A percentile compares a stretch with the other conserved stretches of the same genome.
phyloP scores from a whole-genome alignment of 2,113 vertebrate species.

The Desmodus rotundus region DNA sequence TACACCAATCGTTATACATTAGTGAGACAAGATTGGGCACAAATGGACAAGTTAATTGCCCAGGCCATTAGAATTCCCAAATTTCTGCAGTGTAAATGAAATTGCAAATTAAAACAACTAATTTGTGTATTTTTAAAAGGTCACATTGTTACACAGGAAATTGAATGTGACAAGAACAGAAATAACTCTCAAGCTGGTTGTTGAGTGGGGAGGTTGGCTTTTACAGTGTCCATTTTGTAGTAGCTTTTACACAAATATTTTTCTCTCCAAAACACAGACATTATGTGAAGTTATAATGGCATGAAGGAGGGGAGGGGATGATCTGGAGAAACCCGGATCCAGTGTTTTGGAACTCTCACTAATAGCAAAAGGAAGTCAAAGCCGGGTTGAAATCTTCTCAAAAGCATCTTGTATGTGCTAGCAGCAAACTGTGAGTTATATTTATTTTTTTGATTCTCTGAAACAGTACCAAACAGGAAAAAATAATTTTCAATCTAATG shows the following conservation, averaged over 20 bases:
- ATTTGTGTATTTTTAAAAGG: conserved; percentile 1
- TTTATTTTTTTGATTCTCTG: background rate
- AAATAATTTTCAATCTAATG: conserved; percentile 41
- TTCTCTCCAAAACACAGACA: background rate
- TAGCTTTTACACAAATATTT: background rate
- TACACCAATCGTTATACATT: conserved; percentile 18
- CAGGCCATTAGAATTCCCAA: background rate
- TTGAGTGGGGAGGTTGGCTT: background rate
- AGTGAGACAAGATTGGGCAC: conserved; percentile 24
- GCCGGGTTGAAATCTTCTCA: background rate
- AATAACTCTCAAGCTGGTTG: conserved; percentile 17
- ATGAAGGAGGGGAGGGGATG: accelerated
- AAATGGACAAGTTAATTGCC: conserved; percentile 29
- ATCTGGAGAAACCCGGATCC: background rate
- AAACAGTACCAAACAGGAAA: background rate
- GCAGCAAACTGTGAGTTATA: background rate
- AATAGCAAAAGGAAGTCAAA: background rate
- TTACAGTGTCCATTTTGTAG: background rate
- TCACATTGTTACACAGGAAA: background rate
- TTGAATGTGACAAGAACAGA: conserved; percentile 13
- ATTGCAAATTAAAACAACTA: conserved; percentile 50
- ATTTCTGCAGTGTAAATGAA: conserved; percentile 30
- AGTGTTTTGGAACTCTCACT: background rate
- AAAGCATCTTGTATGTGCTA: background rate
- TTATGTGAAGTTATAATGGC: background rate